Percentiles rank a stretch among this genome's conserved stretches.
phyloP scores from a whole-genome alignment of 2,797 vertebrate genomes.

The Podarcis lilfordi region DNA sequence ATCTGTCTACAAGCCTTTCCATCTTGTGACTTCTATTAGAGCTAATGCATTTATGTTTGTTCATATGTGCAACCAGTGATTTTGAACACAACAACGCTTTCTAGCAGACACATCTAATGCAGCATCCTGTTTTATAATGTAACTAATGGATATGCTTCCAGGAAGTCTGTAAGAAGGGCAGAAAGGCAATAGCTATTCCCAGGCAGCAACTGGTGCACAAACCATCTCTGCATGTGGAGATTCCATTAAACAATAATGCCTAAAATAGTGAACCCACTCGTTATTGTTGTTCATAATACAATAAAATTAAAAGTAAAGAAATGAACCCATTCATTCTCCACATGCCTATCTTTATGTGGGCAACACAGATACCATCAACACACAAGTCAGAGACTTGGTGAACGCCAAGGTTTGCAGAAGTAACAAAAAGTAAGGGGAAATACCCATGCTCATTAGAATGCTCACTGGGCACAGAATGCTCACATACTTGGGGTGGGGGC shows the following conservation, averaged over 20 bases:
- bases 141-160: background rate
- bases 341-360: background rate
- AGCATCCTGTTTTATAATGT: background rate
- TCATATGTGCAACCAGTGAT: background rate
- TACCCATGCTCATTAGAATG: no score
- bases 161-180: background rate
- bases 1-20: background rate
- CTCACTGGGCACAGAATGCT: background rate
- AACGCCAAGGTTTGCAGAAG: background rate
- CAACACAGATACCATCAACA: background rate
- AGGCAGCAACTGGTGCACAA: background rate
- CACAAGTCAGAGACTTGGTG: background rate
- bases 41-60: background rate
- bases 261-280: background rate
- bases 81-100: background rate
- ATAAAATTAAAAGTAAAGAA: no score
- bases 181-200: background rate
- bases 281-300: no score
- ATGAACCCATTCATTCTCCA: background rate
- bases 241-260: background rate
- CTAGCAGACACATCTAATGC: background rate
- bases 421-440: background rate
- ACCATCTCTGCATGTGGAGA: background rate
- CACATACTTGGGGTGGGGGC: background rate
- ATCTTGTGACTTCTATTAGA: background rate